Evolutionary conservation across 2,113 vertebrate species (phyloP), one percentile per base, ranked within the genome.

Genomic region (Cepphus grylle): DNA sequence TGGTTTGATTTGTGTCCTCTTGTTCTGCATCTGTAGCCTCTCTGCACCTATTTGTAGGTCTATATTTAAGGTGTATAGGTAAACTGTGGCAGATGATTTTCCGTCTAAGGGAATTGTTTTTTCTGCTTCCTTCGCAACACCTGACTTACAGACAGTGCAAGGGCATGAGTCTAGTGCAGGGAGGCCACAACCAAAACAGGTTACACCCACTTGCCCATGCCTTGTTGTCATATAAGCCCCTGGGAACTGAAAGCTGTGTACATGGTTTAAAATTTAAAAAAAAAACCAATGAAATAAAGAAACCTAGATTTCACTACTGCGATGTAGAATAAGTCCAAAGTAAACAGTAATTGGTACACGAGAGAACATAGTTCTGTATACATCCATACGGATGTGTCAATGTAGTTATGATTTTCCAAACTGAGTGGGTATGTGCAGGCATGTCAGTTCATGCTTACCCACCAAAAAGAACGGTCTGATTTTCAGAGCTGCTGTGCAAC

Each of bases 341-440:
- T 3, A 15, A 72, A 4, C 66, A 86, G 62, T 27, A 59, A n/a
- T 3, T 94, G 85, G 45, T 22, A 34, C 22, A 86, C 2, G 12
- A 50, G 55, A 81, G 55, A 73, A 52, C 30, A 25, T 0, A 49
- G 32, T 0, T 55, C 49, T 82, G 40, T n/a, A 4, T 34, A 4
- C 20, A 15, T 6, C 81, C 38, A 15, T 6, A 36, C 25, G 19
- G 45, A 7, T 4, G 1, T 3, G 8, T 38, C 62, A 5, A 14
- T 8, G 42, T 15, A 21, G 59, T 77, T 25, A 9, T 0, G 26
- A 14, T 22, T 71, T 86, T 18, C 27, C 49, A 13, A 67, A 12
- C 30, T 6, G 12, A 36, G 21, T 12, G 45, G 43, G 30, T 13
- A 14, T 40, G 5, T 0, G 0, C 16, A 62, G 61, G 38, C 13